phyloP scores from a whole-genome alignment of 2,888 invertebrate genomes.

The Micoletzkya japonica region DNA sequence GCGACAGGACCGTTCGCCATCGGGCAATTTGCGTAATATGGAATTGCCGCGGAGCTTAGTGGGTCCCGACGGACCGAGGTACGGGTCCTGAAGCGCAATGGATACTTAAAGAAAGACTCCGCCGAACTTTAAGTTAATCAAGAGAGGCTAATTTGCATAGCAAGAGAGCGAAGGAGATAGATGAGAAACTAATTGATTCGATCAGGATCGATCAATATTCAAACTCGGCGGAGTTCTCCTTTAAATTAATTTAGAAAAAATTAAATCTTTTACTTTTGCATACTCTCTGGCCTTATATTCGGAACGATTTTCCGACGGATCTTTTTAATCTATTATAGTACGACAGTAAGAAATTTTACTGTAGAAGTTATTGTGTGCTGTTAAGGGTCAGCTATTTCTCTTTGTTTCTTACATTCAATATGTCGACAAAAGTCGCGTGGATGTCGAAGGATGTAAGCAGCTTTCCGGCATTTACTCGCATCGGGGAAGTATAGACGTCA shows the following conservation, averaged over 20 bases:
- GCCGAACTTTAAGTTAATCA: too few species aligned
- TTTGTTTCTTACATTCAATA: slow-evolving; percentile 14
- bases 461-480: slow-evolving; percentile 10
- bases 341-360: background rate
- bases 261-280: too few species aligned
- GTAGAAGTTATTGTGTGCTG: background rate
- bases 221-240: too few species aligned
- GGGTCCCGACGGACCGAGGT: background rate
- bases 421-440: slow-evolving; percentile 19
- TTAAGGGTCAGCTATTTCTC: too few species aligned
- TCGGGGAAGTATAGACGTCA: background rate
- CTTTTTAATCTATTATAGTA: too few species aligned
- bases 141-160: background rate
- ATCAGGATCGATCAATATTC: too few species aligned
- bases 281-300: too few species aligned
- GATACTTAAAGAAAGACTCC: too few species aligned
- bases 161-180: too few species aligned
- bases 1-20: slow-evolving; percentile 22
- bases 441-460: slow-evolving; percentile 19
- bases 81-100: slow-evolving; percentile 3
- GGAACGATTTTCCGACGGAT: too few species aligned
- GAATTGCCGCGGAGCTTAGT: slow-evolving; percentile 3
- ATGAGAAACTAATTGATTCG: too few species aligned
- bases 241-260: too few species aligned
- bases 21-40: slow-evolving; percentile 8